A percentile compares a stretch with the other conserved stretches of the same genome.
Conservation (phyloP, 1,140 invertebrate species). For the Diuraphis noxia region DNA sequence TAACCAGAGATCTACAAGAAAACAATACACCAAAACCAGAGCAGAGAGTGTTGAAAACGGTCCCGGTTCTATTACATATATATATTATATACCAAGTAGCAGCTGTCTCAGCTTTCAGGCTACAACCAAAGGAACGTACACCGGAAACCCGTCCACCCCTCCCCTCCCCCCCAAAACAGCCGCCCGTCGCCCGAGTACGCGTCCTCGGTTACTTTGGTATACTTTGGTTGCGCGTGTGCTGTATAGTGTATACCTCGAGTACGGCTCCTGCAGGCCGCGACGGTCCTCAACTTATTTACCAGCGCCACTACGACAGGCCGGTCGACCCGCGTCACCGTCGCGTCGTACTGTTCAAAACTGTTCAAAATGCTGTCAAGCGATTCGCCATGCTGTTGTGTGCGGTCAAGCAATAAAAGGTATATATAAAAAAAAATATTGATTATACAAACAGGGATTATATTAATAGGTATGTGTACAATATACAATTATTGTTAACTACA, state of each 20-base stretch:
- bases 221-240: not conserved
- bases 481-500: not conserved
- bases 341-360: slow-evolving; percentile 40
- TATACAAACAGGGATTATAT: slow-evolving; percentile 38
- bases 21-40: not conserved
- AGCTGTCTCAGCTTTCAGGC: not conserved
- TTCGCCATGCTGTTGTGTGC: slow-evolving; percentile 51
- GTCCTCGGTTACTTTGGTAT: not conserved
- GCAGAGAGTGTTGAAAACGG: not conserved
- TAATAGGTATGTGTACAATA: not conserved
- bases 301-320: slow-evolving; percentile 28
- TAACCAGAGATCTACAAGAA: not conserved
- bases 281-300: slow-evolving; percentile 46
- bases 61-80: not conserved
- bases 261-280: slow-evolving; percentile 29
- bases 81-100: too few relatives aligned
- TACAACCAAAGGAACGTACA: not conserved
- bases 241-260: slow-evolving; percentile 17
- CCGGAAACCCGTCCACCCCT: not conserved
- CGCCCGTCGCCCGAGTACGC: not conserved
- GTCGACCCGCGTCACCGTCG: slow-evolving; percentile 19
- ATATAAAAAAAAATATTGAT: slow-evolving; percentile 17
- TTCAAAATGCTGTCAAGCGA: slow-evolving; percentile 53
- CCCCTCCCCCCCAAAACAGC: not conserved
- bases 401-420: slow-evolving; percentile 43